Base-by-base conservation (phyloP, 2,113 vertebrate species). In the Pachycephala philippinensis region DNA sequence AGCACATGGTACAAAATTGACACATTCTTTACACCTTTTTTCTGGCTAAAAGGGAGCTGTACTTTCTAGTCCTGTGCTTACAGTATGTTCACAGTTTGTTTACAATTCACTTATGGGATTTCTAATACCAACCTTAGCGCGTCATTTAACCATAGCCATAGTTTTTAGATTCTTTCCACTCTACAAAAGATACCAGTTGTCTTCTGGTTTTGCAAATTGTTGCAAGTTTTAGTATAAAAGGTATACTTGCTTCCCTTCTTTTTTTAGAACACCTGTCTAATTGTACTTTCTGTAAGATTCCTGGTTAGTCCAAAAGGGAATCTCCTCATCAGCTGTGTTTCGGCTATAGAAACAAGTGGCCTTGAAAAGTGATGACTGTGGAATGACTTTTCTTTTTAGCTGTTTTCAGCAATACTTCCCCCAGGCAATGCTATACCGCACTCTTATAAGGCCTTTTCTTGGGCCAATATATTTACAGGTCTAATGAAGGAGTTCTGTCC, bases 401-500 rank as follows among this genome's bases (percentile, higher is more conserved):
- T 70, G 47, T 77, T 97, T 91, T 86, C 94, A 95, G 79, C 63
- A 92, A 31, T 56, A 56, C 26, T 68, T 90, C 33, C 59, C 30
- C 54, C 50, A 79, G 65, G 50, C 72, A 82, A 68, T 59, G 77
- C 64, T 82, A 39, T 56, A 74, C 37, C 77, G 59, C 11, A 3
- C 49, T 66, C 24, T 28, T 87, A 49, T 89, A 87, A 85, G 72
- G 81, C 63, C 79, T 95, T 81, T 93, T 66, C 82, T 80, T 78
- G 20, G 64, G 54, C 64, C 90, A 86, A 4, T 93, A 37, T 75
- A 49, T 89, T 95, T 94, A 88, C 63, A 86, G 95, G 60, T 76
- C 45, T 88, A 94, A 94, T 70, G 84, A 92, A 94, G 75, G 16
- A 86, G 70, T 84, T 93, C 39, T 91, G 81, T 93, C 63, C 69